Evolutionary conservation across 2,797 vertebrate species (phyloP), one percentile per base, ranked within the genome.

Genomic region (Enteromius trimaculatus): DNA sequence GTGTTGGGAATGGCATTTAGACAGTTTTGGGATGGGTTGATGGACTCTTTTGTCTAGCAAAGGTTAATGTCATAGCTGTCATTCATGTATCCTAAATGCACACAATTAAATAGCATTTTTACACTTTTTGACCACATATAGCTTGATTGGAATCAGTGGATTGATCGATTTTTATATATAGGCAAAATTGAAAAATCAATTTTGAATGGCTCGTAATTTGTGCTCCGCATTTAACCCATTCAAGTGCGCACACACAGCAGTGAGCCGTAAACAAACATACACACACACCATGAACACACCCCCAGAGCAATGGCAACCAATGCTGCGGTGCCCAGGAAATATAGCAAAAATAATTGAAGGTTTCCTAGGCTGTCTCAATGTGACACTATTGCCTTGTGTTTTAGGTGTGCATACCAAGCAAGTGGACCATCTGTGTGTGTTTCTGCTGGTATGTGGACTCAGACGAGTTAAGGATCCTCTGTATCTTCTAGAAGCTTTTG

Each of bases 401-500:
- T 26, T 42, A 87, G 87, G 87, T 69, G 81, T 86, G n/a, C 21
- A 17, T 64, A 66, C n/a, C 66, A 81, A 82, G 17, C 65, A 42
- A 44, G 49, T 90, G 17, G 92, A 89, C 1, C 82, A 85, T 34
- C 86, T 95, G 0, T 90, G 47, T 0, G 58, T 99, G 16, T 98
- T 98, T 84, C 93, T 99, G 21, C 84, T 99, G 91, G 91, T 99
- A 19, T 99, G 98, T 29, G 98, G 98, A 6, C 94, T 99, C 55
- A 89, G 98, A 81, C 94, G 91, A 88, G 96, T 99, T 69, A 99
- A 99, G 85, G 98, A 99, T 85, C 98, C 97, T 2, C 95, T 99
- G 9, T 98, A 95, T 87, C 85, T 99, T 81, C 93, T 96, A 10
- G 92, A 96, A 0, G 92, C 53, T 0, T 98, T 99, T 88, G 95